Evolutionary conservation across 2,797 vertebrate genomes (phyloP).

Genomic region (Leontopithecus rosalia): DNA sequence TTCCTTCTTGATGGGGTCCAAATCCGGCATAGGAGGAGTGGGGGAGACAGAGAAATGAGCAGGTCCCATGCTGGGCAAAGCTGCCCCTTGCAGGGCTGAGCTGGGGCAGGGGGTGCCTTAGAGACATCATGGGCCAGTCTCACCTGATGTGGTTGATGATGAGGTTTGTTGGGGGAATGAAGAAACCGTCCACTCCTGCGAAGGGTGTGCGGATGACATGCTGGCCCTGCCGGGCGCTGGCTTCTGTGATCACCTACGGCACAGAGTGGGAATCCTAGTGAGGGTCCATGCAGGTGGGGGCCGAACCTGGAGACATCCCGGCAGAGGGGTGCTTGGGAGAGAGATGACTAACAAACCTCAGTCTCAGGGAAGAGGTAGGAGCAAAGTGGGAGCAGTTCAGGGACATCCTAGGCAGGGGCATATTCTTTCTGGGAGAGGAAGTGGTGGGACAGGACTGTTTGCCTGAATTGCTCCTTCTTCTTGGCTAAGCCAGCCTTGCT

Average conservation of each 20-base stretch:
- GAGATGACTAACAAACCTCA: too few species aligned
- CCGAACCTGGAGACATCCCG: neutral
- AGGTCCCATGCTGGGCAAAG: neutral
- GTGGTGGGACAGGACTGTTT: neutral
- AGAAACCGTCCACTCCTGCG: slow-evolving; percentile 93
- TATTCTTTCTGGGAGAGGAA: neutral
- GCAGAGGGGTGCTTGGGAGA: neutral
- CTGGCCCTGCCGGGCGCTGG: slow-evolving; percentile 90
- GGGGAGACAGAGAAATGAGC: neutral
- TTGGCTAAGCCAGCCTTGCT: neutral
- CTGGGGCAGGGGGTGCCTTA: rapidly evolving
- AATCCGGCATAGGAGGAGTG: neutral
- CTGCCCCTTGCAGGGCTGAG: neutral
- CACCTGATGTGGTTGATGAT: slow-evolving; percentile 98
- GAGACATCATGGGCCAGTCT: neutral
- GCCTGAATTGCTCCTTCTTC: neutral
- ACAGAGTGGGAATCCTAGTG: slow-evolving; percentile 49
- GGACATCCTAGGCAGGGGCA: neutral
- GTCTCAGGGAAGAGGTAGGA: neutral
- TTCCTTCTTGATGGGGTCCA: neutral
- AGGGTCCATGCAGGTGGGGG: neutral
- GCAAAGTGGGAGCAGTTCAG: neutral
- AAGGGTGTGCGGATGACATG: slow-evolving; percentile 90
- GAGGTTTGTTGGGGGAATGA: slow-evolving; percentile 96
- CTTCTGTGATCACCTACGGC: slow-evolving; percentile 93